Evolutionary conservation across 2,888 invertebrate genomes (phyloP).

Genomic region (Macrophya annulata): DNA sequence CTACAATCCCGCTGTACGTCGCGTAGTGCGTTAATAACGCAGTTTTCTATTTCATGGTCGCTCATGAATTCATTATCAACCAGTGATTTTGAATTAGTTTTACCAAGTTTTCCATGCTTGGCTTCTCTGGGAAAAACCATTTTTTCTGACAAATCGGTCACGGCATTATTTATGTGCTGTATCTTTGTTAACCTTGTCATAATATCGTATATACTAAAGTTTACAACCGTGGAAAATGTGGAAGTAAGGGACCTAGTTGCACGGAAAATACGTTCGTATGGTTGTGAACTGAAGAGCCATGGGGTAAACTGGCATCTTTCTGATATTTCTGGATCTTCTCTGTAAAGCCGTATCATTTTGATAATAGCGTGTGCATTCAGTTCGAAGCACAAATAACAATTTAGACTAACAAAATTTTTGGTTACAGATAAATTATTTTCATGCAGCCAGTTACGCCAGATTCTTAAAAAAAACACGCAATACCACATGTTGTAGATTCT

Average conservation of each 20-base stretch:
- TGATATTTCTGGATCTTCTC: constrained; percentile 30
- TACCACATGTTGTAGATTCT: constrained; percentile 53
- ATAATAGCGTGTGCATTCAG: constrained; percentile 56
- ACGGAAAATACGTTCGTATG: constrained; percentile 25
- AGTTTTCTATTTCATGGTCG: constrained; percentile 28
- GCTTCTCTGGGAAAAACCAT: constrained; percentile 22
- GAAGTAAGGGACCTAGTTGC: constrained; percentile 10
- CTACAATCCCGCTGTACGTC: constrained; percentile 26
- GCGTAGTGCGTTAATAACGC: too few relatives aligned
- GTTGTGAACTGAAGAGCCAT: constrained; percentile 40
- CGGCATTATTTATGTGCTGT: constrained; percentile 35
- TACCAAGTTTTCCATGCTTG: constrained; percentile 28
- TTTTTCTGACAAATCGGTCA: constrained; percentile 26
- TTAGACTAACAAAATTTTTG: constrained; percentile 56
- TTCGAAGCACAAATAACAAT: constrained; percentile 57
- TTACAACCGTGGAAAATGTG: too few relatives aligned
- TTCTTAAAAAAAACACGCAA: constrained; percentile 56
- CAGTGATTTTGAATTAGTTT: background rate
- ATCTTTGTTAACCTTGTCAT: constrained; percentile 28
- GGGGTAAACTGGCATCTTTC: constrained; percentile 29
- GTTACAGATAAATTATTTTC: constrained; percentile 25
- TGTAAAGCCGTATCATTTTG: constrained; percentile 34
- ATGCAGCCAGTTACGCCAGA: constrained; percentile 57
- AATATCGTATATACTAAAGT: constrained; percentile 19
- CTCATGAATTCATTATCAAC: constrained; percentile 2